Evolutionary conservation across 2,797 vertebrate species (phyloP).

Genomic region (Fistularia commersonii): DNA sequence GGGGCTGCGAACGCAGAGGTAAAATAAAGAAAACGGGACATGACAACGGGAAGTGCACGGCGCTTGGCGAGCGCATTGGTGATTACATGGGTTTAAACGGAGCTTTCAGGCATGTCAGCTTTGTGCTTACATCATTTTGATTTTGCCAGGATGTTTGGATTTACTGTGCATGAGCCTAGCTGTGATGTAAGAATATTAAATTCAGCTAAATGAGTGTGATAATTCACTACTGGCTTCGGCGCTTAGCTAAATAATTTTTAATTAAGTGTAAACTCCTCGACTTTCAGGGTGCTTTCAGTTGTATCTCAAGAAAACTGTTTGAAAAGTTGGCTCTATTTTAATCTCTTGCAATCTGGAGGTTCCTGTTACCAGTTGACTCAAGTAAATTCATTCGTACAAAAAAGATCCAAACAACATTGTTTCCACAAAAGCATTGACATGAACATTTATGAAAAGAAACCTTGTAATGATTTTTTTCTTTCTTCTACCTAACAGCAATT

Average conservation of each 20-base stretch:
- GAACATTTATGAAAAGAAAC: too few species aligned
- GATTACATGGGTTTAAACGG: too few species aligned
- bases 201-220: background rate
- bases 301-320: background rate
- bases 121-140: background rate
- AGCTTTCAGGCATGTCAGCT: conserved; percentile 2
- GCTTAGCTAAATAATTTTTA: background rate
- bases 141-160: background rate
- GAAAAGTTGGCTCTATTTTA: too few species aligned
- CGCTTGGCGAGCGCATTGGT: too few species aligned
- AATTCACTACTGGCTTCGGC: background rate
- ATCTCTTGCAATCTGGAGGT: too few species aligned
- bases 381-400: too few species aligned
- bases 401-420: too few species aligned
- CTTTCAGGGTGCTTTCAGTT: background rate
- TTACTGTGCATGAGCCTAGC: background rate
- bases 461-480: too few species aligned
- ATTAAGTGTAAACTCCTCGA: background rate
- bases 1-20: conserved; percentile 10
- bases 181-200: background rate
- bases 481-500: too few species aligned
- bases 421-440: too few species aligned
- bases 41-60: conserved; percentile 6
- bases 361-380: too few species aligned
- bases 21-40: conserved; percentile 18